Percentiles rank a stretch among this genome's conserved stretches.
Evolutionary conservation across 2,797 vertebrate genomes (phyloP).

Genomic region (Phalanger gymnotis): DNA sequence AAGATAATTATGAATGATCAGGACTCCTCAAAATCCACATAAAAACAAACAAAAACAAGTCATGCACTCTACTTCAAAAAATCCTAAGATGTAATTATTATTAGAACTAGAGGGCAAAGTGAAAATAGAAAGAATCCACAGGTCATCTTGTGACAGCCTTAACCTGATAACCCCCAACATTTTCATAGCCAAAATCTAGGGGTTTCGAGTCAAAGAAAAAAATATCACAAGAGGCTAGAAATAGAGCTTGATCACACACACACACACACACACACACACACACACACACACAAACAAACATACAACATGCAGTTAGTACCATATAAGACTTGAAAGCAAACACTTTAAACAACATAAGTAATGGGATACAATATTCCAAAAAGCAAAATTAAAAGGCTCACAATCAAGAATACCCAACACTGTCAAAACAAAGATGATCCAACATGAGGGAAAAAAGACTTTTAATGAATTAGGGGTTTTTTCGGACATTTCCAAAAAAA

Average conservation of each 20-base stretch:
- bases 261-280: background rate
- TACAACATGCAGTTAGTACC: background rate
- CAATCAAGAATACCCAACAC: background rate
- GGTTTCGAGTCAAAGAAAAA: background rate
- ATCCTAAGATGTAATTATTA: too few species aligned
- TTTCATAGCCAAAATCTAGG: background rate
- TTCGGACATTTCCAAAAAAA: too few species aligned
- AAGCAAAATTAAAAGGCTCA: background rate
- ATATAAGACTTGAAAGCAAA: background rate
- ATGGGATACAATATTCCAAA: background rate
- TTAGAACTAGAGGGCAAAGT: background rate
- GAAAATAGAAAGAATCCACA: background rate
- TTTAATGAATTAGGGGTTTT: background rate
- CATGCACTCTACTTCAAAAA: background rate
- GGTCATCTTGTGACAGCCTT: background rate
- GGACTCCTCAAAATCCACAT: background rate
- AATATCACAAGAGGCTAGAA: background rate
- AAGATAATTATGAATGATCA: background rate
- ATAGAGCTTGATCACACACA: background rate
- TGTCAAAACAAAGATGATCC: background rate
- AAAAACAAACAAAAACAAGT: too few species aligned
- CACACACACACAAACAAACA: background rate
- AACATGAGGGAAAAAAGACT: background rate
- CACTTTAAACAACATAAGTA: too few species aligned
- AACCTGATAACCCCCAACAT: background rate